phyloP scores from a whole-genome alignment of 2,113 vertebrate species.

The Euleptes europaea region DNA sequence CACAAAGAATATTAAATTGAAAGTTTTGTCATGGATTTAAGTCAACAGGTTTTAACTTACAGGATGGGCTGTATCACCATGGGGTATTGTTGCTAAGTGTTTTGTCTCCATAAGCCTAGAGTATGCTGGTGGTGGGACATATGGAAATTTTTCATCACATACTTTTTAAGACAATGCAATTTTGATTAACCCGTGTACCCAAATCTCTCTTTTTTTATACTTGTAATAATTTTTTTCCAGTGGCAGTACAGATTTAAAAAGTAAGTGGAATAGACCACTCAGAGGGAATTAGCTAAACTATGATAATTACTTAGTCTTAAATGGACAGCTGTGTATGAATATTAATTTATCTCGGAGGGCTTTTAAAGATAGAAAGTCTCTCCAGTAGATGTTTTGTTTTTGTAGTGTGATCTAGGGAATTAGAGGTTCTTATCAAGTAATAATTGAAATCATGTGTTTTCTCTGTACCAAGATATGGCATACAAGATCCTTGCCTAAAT shows the following conservation, averaged over 20 bases:
- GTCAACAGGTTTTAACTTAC: neutral
- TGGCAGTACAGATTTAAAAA: conserved; percentile 1
- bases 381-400: conserved; percentile 61
- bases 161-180: conserved; percentile 13
- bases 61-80: neutral
- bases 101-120: neutral
- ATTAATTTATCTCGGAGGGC: conserved; percentile 71
- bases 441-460: conserved; percentile 28
- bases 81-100: neutral
- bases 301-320: conserved; percentile 50
- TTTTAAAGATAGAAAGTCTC: conserved; percentile 44
- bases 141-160: neutral
- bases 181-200: conserved; percentile 29
- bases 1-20: neutral
- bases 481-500: conserved; percentile 1
- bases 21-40: neutral
- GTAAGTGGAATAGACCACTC: conserved; percentile 17
- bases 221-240: conserved; percentile 22
- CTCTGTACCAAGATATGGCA: conserved; percentile 21
- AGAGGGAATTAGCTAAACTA: conserved; percentile 36
- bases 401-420: conserved; percentile 55
- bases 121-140: neutral
- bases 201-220: conserved; percentile 31
- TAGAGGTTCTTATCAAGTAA: conserved; percentile 35
- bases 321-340: conserved; percentile 71